Base-by-base conservation (phyloP, 2,797 vertebrate genomes). In the Arnoldichthys spilopterus region DNA sequence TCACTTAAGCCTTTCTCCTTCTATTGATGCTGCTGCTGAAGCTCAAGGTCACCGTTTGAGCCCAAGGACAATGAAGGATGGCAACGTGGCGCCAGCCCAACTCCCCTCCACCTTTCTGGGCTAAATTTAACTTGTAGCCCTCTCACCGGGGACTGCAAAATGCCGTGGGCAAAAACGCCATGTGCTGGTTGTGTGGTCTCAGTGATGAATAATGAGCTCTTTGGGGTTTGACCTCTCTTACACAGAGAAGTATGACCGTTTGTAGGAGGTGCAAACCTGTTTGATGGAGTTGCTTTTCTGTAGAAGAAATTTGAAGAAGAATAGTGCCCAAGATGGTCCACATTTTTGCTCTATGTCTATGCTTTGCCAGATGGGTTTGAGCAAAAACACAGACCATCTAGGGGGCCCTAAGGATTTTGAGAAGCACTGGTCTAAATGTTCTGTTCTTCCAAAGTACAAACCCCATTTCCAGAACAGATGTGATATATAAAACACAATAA, bases 91-190 rank as follows among this genome's bases (percentile, higher is more conserved):
- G 61, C 76, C 64, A 58, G 37, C 24, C 54, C 34, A 76, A n/a
- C 61, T 77, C 49, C 54, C 62, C 71, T 69, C 56, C 71, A 75
- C 69, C 28, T 58, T 47, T 53, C 22, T 47, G 13, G 37, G 68
- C 78, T 84, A 84, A 78, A 78, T 82, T 82, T 82, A 82, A 71
- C 77, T n/a, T 26, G 32, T 74, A 72, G n/a, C 62, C 59, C 53
- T 43, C 69, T 82, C 75, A 59, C 40, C 69, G n/a, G 82, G 32
- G 74, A 83, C 61, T 66, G 63, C n/a, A 56, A 28, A 30, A 66
- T 63, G 72, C 72, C 64, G 51, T 40, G 62, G 67, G 76, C 79
- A 83, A 85, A 79, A 82, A 71, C 81, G 76, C 22, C 59, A 53
- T 22, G 61, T 45, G 58, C 72, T 68, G 63, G 78, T 71, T 78